Base-by-base conservation (phyloP, 2,113 vertebrate species). In the Poeciliopsis retropinna region DNA sequence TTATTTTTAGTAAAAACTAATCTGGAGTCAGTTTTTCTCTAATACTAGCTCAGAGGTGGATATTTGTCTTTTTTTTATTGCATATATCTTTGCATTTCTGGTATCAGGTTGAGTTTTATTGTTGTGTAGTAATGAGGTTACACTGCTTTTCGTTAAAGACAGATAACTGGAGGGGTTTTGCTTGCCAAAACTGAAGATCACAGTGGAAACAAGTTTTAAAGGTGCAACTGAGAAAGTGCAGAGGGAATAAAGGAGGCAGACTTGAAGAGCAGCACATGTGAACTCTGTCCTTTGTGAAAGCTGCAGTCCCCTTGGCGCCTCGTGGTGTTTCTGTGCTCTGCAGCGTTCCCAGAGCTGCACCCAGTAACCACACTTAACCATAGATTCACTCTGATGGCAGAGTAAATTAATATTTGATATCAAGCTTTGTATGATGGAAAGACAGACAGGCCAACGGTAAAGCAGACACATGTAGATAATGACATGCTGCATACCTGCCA, bases 391-490 rank as follows among this genome's bases (percentile, higher is more conserved):
- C 80, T 81, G 54, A 87, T 84, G 85, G 84, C 85, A 80, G 73
- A 73, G 66, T 73, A 41, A 79, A 94, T 94, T 84, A 94, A 93
- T 93, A 92, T 93, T 92, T 93, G 63, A 94, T 92, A 85, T 89
- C 73, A 70, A 67, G 75, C 87, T 79, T 80, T 85, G 84, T 88
- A 78, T 80, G 87, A 87, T 90, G 86, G 70, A 76, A 89, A 69
- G 87, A 86, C 81, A 89, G 78, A 54, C 80, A 78, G 70, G 78
- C 79, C 34, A 67, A 67, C 32, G 64, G 60, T 28, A 32, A 27
- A 72, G 77, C 61, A 27, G 60, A 61, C 72, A 76, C 64, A 75
- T 57, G 30, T 78, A 68, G 81, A 67, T 2, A 73, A 44, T 39
- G 64, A 76, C 60, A 66, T 31, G 15, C 72, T 73, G 71, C 72